These are phyloP conservation scores for Oophaga pumilio DNA, from an alignment of 2,113 vertebrate species.

Conservation along the genomic window DNA sequence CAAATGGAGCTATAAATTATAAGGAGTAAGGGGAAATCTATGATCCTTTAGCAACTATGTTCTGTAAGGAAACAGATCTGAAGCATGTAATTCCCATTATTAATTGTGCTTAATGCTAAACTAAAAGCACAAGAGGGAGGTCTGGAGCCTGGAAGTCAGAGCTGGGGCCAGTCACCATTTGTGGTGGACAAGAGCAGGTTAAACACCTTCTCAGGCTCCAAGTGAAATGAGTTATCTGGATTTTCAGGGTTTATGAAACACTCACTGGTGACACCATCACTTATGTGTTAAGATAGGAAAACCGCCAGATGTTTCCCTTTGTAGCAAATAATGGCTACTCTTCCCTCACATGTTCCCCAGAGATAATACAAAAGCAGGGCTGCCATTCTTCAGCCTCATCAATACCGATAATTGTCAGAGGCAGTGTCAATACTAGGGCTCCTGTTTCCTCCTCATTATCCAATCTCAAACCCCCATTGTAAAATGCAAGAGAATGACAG, in stretches of 20 bases:
- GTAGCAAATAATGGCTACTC: background rate
- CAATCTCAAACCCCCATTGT: background rate
- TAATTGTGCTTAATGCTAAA: conserved; percentile 54
- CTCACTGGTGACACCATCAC: background rate
- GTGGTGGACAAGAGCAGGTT: background rate
- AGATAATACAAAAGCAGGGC: background rate
- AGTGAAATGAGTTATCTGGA: background rate
- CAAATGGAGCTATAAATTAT: conserved; percentile 62
- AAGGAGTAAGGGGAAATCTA: conserved; percentile 42
- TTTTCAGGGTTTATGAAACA: background rate
- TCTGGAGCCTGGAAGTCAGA: conserved; percentile 39
- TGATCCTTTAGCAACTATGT: conserved; percentile 23
- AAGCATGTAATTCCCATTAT: conserved; percentile 48
- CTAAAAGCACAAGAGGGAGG: conserved; percentile 58
- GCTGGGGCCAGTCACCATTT: conserved; percentile 1
- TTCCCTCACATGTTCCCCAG: background rate
- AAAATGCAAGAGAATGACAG: background rate
- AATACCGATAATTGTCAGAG: background rate
- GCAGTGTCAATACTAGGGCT: background rate
- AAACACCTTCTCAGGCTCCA: background rate
- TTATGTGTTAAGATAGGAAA: background rate
- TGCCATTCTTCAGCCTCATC: background rate
- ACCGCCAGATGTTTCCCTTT: conserved; percentile 25
- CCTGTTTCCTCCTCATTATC: background rate
- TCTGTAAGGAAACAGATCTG: conserved; percentile 51